A percentile compares a stretch with the other conserved stretches of the same genome.
Conservation (phyloP, 2,113 vertebrate species). For the Tachycineta bicolor region DNA sequence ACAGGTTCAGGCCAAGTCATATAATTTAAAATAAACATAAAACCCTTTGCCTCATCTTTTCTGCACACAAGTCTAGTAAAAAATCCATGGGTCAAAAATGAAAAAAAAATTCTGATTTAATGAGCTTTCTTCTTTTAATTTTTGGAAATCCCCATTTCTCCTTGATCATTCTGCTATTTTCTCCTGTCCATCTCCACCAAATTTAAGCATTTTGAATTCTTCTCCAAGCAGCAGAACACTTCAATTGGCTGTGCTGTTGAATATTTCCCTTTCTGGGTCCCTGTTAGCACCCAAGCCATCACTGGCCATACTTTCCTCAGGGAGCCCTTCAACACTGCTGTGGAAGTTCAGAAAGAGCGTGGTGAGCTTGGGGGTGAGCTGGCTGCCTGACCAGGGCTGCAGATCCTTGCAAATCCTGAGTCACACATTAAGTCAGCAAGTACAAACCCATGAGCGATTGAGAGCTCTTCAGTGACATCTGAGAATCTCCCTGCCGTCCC, state of each 20-base stretch:
- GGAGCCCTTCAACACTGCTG: not conserved
- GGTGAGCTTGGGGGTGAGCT: not conserved
- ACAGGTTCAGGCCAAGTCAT: not conserved
- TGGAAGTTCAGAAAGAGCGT: not conserved
- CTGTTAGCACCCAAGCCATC: accelerated
- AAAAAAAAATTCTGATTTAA: not conserved
- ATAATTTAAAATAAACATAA: not conserved
- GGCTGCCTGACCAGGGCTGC: not conserved
- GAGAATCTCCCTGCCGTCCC: not conserved
- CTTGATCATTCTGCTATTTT: not conserved
- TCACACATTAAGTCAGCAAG: not conserved
- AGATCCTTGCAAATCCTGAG: not conserved
- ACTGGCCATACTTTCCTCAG: not conserved
- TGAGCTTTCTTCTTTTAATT: not conserved
- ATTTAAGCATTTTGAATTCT: not conserved
- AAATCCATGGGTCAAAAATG: not conserved
- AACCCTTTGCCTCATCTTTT: not conserved
- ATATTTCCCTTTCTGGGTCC: not conserved
- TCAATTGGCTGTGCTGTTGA: not conserved
- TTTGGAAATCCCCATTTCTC: not conserved
- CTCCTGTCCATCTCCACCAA: not conserved
- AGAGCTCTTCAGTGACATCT: not conserved
- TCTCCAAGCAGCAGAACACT: not conserved
- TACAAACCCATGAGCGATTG: not conserved
- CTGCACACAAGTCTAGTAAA: not conserved